phyloP scores from a whole-genome alignment of 1,140 invertebrate genomes.

The Apolygus lucorum region DNA sequence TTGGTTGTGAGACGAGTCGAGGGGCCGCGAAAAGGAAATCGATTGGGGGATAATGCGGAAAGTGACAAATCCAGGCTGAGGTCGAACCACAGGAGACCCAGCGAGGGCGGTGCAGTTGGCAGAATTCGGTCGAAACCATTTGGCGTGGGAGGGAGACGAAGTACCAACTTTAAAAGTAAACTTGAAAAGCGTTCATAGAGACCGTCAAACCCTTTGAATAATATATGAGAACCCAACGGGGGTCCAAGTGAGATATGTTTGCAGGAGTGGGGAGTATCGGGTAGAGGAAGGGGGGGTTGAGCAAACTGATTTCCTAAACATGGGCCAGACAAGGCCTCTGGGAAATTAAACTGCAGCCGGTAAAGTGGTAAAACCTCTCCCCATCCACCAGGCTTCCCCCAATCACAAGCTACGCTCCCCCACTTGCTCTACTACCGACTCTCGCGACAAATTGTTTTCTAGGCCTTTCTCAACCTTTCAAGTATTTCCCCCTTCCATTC shows the following conservation, averaged over 20 bases:
- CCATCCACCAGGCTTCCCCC: not conserved
- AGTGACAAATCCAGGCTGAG: no score
- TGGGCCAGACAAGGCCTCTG: slow-evolving; percentile 19
- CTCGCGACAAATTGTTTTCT: not conserved
- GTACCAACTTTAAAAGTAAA: not conserved
- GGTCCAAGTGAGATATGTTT: not conserved
- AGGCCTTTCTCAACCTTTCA: not conserved
- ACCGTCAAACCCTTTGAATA: not conserved
- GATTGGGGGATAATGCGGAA: no score
- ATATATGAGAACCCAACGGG: not conserved
- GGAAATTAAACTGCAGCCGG: slow-evolving; percentile 17
- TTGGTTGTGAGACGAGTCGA: no score
- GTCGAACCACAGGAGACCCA: not conserved
- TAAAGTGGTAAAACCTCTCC: slow-evolving; percentile 5
- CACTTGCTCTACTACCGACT: not conserved
- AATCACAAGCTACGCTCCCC: not conserved
- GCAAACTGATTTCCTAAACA: slow-evolving; percentile 20
- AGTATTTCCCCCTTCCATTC: not conserved
- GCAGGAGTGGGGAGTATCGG: not conserved
- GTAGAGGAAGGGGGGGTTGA: not conserved
- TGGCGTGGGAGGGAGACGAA: not conserved
- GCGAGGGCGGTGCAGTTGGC: not conserved
- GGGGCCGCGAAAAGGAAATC: no score
- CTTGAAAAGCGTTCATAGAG: not conserved
- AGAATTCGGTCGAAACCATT: not conserved